Base-by-base conservation (phyloP, 37 sponge, comb jelly and placozoan species). In the Cladorhizidae sp. region DNA sequence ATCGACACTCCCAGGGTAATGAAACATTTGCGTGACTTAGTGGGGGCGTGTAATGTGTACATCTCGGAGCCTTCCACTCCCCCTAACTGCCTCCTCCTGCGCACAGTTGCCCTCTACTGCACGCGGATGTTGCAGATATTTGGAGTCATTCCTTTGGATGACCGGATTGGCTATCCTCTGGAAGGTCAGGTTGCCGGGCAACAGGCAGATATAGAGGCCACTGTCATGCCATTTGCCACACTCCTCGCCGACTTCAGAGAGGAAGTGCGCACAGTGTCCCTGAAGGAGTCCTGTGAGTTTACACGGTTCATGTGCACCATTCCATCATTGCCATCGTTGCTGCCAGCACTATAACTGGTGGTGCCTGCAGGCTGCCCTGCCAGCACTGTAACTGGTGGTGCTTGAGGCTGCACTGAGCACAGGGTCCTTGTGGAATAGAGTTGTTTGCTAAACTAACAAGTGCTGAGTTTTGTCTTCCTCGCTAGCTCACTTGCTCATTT, bases 211-310 rank as follows among this genome's bases (percentile, higher is more conserved):
- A 23, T 71, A 78, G 93, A 95, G 33, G 88, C 73, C n/a, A 76
- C 74, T 38, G 80, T 78, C 6, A 80, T 87, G 72, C 95, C 98
- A 25, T 87, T 86, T 43, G 80, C 88, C 25, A 36, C 72, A 14
- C 82, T 82, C 21, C 39, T 93, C 68, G 91, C 94, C 6, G 79
- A 95, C 36, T 98, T 98, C 86, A 80, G 99, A 58, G 94, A 95
- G 26, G 75, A 87, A 28, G 94, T 98, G 0, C 81, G 99, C 1
- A 78, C 54, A 1, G 37, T 61, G 31, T 94, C 96, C 18, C 80
- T 88, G 8, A 54, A 89, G 51, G 57, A 31, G 8, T 85, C 84
- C 38, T 62, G 90, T 89, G 37, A 80, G 85, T 76, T 59, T 2
- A 45, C 55, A 21, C 12, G 29, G 55, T 63, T 7, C 0, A 23